A percentile compares a stretch with the other conserved stretches of the same genome.
Conservation (phyloP, 2,888 invertebrate genomes). For the Drosophila cognata region DNA sequence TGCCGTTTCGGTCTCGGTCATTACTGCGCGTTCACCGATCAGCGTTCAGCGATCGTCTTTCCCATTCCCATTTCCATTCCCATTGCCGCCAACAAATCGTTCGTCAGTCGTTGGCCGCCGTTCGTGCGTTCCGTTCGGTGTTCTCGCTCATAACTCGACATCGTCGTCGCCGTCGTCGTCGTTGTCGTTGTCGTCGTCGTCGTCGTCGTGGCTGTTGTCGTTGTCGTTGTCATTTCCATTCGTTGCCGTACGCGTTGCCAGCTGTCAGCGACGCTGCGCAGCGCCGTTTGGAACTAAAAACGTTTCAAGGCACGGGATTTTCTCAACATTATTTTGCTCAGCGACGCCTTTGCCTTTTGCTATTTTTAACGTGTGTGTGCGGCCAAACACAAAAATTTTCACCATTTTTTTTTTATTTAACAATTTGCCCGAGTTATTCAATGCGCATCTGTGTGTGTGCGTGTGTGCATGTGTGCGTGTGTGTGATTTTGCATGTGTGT, state of each 20-base stretch:
- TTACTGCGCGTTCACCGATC: slow-evolving; percentile 37
- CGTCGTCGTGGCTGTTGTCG: slow-evolving; percentile 15
- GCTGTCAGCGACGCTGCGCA: slow-evolving; percentile 59
- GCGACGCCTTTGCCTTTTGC: slow-evolving; percentile 60
- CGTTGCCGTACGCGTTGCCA: slow-evolving; percentile 55
- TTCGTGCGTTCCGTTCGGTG: slow-evolving; percentile 72
- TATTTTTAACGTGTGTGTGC: slow-evolving; percentile 70
- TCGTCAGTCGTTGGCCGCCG: slow-evolving; percentile 69
- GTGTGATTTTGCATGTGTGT: slow-evolving; percentile 14
- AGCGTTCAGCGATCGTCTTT: slow-evolving; percentile 7
- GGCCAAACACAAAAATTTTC: slow-evolving; percentile 61
- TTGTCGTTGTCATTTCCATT: slow-evolving; percentile 59
- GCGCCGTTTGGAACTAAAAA: slow-evolving; percentile 67
- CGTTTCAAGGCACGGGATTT: slow-evolving; percentile 70
- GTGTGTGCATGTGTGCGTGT: slow-evolving; percentile 8
- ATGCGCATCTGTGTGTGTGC: slow-evolving; percentile 7
- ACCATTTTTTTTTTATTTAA: slow-evolving; percentile 54
- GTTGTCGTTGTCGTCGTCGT: slow-evolving; percentile 2
- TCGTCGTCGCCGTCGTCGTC: slow-evolving; percentile 9
- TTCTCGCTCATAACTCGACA: slow-evolving; percentile 47
- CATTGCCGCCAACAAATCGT: slow-evolving; percentile 27
- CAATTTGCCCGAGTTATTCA: slow-evolving; percentile 68
- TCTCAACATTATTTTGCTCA: slow-evolving; percentile 45
- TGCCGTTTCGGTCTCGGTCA: slow-evolving; percentile 17
- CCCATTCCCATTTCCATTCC: slow-evolving; percentile 25